Evolutionary conservation across 1,140 invertebrate species (phyloP), one percentile per base, ranked within the genome.

Genomic region (Drosophila orena): DNA sequence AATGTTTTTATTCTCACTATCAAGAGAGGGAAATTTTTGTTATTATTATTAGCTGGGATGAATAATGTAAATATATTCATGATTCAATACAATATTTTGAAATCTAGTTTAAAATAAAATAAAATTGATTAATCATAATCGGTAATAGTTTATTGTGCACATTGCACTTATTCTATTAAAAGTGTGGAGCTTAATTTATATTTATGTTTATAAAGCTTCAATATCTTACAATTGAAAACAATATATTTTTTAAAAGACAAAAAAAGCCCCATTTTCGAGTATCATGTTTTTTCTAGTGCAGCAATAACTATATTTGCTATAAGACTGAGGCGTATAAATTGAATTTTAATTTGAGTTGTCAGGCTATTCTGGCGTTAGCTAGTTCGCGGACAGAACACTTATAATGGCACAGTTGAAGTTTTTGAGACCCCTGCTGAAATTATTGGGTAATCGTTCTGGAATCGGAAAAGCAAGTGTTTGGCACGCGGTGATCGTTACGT

Each of bases 401-500:
- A 11, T 14, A 57, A 65, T 65, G 61, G 24, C 12, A n/a, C 22
- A 30, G 22, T 22, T 47, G 15, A 22, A 47, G 34, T 49, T 27
- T 14, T 14, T 44, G 2, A 27, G n/a, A n/a, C 37, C 7, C 12
- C 54, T 64, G 2, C 2, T 37, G 10, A 38, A 10, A 15, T 10
- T 27, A n/a, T 57, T 59, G 10, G 22, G 8, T 3, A 24, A 40
- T 30, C 22, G 24, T 34, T 97, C 97, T 71, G 97, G 97, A 74
- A 95, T 98, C 89, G 97, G 97, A 71, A 96, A 98, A 91, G 97
- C 98, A 49, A 98, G 97, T 91, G 96, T 99, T 27, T 98, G 98
- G 93, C 99, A 99, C 95, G 99, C 98, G 35, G 93, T 99, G 90
- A 96, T 99, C 77, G 98, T 99, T 77, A 99, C 99, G 93, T 99